Percentiles rank a stretch among this genome's conserved stretches.
Conservation (phyloP, 2,888 invertebrate genomes). For the Hydraecia micacea region DNA sequence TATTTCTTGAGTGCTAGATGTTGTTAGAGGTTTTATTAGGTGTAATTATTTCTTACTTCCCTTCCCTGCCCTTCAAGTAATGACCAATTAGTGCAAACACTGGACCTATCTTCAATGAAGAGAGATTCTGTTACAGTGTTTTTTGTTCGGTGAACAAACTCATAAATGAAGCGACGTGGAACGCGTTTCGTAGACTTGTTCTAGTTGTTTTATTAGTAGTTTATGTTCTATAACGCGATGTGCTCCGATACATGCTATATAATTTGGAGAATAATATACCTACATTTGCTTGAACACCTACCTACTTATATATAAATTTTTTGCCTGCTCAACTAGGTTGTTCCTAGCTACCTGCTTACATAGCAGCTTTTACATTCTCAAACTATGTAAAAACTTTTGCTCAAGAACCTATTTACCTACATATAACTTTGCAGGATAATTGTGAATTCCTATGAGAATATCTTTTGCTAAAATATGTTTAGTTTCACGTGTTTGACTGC, state of each 20-base stretch:
- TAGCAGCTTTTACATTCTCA: no score
- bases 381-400: no score
- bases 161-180: conserved; percentile 72
- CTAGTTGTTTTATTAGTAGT: conserved; percentile 38
- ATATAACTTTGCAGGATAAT: no score
- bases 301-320: not conserved
- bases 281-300: no score
- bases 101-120: conserved; percentile 78
- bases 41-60: conserved; percentile 36
- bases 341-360: no score
- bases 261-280: conserved; percentile 12
- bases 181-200: conserved; percentile 61
- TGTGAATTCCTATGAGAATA: no score
- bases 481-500: no score
- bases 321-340: not conserved
- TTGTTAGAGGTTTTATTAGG: conserved; percentile 20
- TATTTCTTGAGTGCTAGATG: conserved; percentile 47
- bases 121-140: conserved; percentile 71
- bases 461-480: no score
- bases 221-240: conserved; percentile 26
- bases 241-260: conserved; percentile 13
- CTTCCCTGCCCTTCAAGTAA: conserved; percentile 67
- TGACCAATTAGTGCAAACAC: conserved; percentile 82
- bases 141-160: conserved; percentile 70
- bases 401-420: no score